Base-by-base conservation (phyloP, 2,113 vertebrate genomes). In the Syrrhaptes paradoxus region DNA sequence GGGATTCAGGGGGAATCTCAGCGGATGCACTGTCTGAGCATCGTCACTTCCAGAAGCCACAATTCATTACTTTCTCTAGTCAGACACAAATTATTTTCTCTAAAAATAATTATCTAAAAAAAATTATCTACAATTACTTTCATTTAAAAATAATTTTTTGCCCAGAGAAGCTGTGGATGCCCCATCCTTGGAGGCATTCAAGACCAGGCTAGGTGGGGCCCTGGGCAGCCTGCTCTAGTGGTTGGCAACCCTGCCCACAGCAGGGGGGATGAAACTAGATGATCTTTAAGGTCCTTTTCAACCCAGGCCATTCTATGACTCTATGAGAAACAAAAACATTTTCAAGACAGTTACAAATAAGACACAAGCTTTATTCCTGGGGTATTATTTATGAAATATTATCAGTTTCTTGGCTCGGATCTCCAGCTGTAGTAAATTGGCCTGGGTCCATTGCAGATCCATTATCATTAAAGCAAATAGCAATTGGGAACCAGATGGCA, bases 401-500 rank as follows among this genome's bases (percentile, higher is more conserved):
- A 80, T 63, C 66, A 52, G 21, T 45, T 84, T 82, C 58, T 82
- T 91, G 91, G 77, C 57, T 91, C 1, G 1, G 17, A 54, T 48
- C 31, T 89, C 41, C 46, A 79, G 43, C 51, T 79, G 58, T 68
- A 89, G 66, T 48, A 91, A 89, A 71, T 5, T 91, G 91, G 66
- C 87, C 65, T 17, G n/a, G 52, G 82, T 82, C 78, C 87, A 89
- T 68, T 67, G 65, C 5, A 89, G 72, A 89, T 41, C 76, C 66
- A 95, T 95, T 92, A 91, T 57, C 66, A 87, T 91, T 93, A 95
- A 51, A 91, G 87, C 65, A 38, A 95, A 48, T 4, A 87, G 38
- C 66, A 92, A 41, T 11, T 45, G 45, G 68, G 57, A 81, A 89
- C 26, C 89, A 97, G 65, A 95, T 85, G 91, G 90, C 76, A 89